phyloP scores from a whole-genome alignment of 1,140 invertebrate species.

The Drosophila willistoni region DNA sequence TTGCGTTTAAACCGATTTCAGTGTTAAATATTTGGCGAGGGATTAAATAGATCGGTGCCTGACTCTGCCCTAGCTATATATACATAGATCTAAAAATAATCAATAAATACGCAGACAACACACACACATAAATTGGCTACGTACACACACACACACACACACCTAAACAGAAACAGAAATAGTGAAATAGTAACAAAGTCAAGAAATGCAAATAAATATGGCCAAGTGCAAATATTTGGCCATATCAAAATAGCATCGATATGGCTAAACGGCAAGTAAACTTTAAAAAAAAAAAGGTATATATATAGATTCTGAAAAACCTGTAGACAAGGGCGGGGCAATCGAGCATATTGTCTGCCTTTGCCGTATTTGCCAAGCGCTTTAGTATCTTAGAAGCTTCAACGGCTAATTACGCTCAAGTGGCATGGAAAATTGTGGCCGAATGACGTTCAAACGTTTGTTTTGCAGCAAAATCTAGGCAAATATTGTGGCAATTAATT shows the following conservation, averaged over 20 bases:
- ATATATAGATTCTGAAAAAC: conserved; percentile 52
- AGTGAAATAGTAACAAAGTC: conserved; percentile 43
- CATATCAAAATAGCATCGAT: conserved; percentile 80
- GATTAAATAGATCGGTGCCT: conserved; percentile 46
- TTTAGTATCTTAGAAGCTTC: conserved; percentile 70
- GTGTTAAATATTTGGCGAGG: conserved; percentile 44
- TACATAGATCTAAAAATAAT: conserved; percentile 17
- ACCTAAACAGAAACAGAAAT: conserved; percentile 21
- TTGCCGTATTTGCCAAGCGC: conserved; percentile 62
- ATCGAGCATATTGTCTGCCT: conserved; percentile 16
- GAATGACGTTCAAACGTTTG: conserved; percentile 64
- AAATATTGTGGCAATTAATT: conserved; percentile 47
- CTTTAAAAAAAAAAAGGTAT: conserved; percentile 19
- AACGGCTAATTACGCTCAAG: conserved; percentile 79
- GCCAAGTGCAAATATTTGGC: conserved; percentile 70
- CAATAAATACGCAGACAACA: conserved; percentile 24
- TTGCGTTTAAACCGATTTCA: conserved; percentile 1
- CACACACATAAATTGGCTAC: conserved; percentile 1
- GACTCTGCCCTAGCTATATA: conserved; percentile 5
- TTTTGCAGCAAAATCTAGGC: conserved; percentile 35
- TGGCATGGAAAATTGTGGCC: conserved; percentile 78
- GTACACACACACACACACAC: not conserved
- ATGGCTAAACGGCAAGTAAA: conserved; percentile 51
- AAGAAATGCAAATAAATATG: conserved; percentile 50
- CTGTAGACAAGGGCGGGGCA: conserved; percentile 5